Base-by-base conservation (phyloP, 2,888 invertebrate species). In the Cacoxenus indagator region DNA sequence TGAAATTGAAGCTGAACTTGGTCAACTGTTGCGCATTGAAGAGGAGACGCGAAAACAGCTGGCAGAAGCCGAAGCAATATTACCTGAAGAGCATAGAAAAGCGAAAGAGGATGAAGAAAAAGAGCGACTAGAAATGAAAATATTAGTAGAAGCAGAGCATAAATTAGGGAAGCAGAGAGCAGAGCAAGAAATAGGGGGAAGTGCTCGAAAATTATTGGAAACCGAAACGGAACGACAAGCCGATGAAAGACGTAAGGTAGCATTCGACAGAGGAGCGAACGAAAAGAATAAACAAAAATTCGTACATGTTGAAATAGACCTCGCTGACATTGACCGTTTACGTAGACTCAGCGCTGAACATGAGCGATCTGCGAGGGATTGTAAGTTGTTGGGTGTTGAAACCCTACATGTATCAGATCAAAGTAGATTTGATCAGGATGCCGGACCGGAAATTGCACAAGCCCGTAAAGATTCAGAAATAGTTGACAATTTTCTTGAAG, bases 1-100 rank as follows among this genome's bases (percentile, higher is more conserved):
- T 26, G 78, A 82, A 65, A 72, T 82, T 46, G 86, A 82, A n/a
- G 78, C 76, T 0, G 88, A 87, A 72, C 69, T 87, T 67, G 78
- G 77, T 24, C 76, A 78, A 9, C 86, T 86, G 68, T 78, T 75
- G 24, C 78, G 75, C 37, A 85, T 84, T 27, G 86, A 85, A 67
- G 82, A 84, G 4, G 80, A 86, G 54, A 83, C 86, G 46, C 81
- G 84, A 1, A 74, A 78, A 27, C 80, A 86, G 71, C 70, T 86
- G 71, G 82, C 81, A 2, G 76, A 81, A 57, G 87, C 86, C 2
- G 86, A 87, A 64, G 78, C 76, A 0, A 78, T 77, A 57, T 68
- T 85, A 70, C 77, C 72, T 9, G 76, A 76, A 37, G 75, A 86
- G 4, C 79, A 75, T 3, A 65, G 55, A 11, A 70, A 71, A 55